Evolutionary conservation across 2,888 invertebrate genomes (phyloP).

Genomic region (Clostera curtula): DNA sequence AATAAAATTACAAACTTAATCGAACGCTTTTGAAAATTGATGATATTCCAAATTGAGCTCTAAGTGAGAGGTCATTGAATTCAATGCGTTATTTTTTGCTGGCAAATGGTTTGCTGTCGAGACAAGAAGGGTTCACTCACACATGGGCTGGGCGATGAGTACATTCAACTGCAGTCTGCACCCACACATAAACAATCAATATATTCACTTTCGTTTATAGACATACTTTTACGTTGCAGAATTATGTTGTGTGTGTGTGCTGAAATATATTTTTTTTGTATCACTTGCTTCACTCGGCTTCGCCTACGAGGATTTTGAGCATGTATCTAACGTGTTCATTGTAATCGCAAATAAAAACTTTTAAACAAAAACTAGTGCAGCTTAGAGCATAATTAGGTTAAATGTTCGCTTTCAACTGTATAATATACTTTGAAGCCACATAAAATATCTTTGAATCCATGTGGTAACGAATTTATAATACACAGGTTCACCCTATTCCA

Average conservation of each 20-base stretch:
- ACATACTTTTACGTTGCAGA: not conserved
- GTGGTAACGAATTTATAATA: no score
- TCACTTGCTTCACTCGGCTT: no score
- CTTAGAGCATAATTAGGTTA: no score
- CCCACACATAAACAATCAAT: conserved; percentile 26
- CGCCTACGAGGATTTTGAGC: no score
- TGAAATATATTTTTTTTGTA: no score
- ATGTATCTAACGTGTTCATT: no score
- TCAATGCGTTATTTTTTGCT: not conserved
- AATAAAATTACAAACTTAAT: conserved; percentile 44
- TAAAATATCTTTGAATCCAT: no score
- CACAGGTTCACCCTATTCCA: no score
- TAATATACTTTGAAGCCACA: no score
- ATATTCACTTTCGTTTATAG: conserved; percentile 20
- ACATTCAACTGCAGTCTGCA: conserved; percentile 54
- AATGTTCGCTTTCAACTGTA: no score
- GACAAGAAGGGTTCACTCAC: conserved; percentile 67
- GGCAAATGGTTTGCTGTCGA: conserved; percentile 27
- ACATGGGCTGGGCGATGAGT: conserved; percentile 39
- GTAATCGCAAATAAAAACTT: no score
- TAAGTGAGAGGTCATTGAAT: conserved; percentile 14
- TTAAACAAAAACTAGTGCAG: no score
- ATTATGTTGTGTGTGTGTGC: not conserved
- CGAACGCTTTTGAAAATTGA: conserved; percentile 7
- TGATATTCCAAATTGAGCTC: conserved; percentile 21